A percentile compares a stretch with the other conserved stretches of the same genome.
Evolutionary conservation across 1,140 invertebrate species (phyloP).

Genomic region (Bombus polaris): DNA sequence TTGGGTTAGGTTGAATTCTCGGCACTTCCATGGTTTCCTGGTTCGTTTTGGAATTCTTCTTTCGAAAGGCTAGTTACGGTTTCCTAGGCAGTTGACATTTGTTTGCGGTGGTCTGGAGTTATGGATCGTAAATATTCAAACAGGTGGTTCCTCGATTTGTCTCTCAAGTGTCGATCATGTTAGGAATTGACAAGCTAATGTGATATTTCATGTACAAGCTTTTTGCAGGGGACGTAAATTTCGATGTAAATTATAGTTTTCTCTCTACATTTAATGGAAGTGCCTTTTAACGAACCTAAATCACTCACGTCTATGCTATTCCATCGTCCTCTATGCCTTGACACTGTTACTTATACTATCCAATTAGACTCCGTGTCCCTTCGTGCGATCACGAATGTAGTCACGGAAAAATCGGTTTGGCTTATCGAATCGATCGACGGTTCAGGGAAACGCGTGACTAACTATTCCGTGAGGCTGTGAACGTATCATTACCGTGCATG

Average conservation of each 20-base stretch:
- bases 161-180: not conserved
- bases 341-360: not conserved
- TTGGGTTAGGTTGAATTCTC: not conserved
- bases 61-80: not conserved
- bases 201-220: not conserved
- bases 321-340: not conserved
- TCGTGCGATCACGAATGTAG: not conserved
- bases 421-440: conserved; percentile 11
- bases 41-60: not conserved
- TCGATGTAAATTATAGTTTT: not conserved
- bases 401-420: not conserved
- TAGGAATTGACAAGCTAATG: not conserved
- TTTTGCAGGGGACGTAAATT: not conserved
- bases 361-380: conserved; percentile 1
- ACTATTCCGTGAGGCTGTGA: not conserved
- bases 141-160: not conserved
- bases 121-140: not conserved
- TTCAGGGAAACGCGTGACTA: conserved; percentile 7
- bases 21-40: not conserved
- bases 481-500: conserved; percentile 15
- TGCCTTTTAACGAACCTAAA: not conserved
- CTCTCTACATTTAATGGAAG: not conserved
- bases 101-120: not conserved
- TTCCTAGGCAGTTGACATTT: no score
- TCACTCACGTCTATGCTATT: not conserved